Percentiles rank a stretch among this genome's conserved stretches.
These are phyloP conservation scores for Arctocebus calabarensis DNA, from an alignment of 2,797 vertebrate species.

Conservation along the genomic window DNA sequence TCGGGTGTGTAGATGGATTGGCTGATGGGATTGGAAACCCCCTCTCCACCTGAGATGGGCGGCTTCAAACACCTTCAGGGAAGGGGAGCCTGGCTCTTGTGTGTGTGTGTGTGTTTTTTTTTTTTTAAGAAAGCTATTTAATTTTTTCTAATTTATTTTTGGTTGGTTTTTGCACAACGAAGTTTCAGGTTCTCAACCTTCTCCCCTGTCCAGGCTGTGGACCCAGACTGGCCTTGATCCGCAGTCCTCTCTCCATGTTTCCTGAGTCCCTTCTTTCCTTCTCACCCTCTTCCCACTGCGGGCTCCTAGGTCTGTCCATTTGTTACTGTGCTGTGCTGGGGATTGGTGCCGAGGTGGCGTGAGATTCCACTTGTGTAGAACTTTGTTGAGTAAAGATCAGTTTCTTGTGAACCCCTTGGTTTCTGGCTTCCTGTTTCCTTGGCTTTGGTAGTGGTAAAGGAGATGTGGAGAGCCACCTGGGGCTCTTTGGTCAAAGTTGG, in stretches of 20 bases:
- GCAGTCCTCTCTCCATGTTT: not conserved
- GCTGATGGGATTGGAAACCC: constrained; percentile 27
- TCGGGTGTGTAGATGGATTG: constrained; percentile 53
- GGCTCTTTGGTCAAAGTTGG: not conserved
- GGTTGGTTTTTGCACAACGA: constrained; percentile 83
- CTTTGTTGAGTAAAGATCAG: constrained; percentile 87
- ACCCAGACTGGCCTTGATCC: constrained; percentile 68
- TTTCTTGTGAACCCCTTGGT: constrained; percentile 85
- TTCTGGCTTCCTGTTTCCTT: constrained; percentile 51
- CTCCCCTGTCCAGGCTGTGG: constrained; percentile 70
- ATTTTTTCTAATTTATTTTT: constrained; percentile 80
- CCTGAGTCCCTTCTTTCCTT: not conserved
- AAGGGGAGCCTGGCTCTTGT: constrained; percentile 70
- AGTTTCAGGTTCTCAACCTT: constrained; percentile 84
- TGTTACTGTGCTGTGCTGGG: constrained; percentile 88
- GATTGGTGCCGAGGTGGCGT: constrained; percentile 86
- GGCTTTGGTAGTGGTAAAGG: constrained; percentile 22
- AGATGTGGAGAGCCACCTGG: not conserved
- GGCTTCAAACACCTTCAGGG: constrained; percentile 57
- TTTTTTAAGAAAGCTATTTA: constrained; percentile 65
- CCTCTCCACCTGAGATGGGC: constrained; percentile 4
- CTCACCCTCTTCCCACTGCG: constrained; percentile 76
- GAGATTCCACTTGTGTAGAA: constrained; percentile 89
- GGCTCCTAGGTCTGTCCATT: constrained; percentile 87
- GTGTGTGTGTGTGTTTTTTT: not conserved